Evolutionary conservation across 2,113 vertebrate genomes (phyloP), one percentile per base, ranked within the genome.

Genomic region (Apaloderma vittatum): DNA sequence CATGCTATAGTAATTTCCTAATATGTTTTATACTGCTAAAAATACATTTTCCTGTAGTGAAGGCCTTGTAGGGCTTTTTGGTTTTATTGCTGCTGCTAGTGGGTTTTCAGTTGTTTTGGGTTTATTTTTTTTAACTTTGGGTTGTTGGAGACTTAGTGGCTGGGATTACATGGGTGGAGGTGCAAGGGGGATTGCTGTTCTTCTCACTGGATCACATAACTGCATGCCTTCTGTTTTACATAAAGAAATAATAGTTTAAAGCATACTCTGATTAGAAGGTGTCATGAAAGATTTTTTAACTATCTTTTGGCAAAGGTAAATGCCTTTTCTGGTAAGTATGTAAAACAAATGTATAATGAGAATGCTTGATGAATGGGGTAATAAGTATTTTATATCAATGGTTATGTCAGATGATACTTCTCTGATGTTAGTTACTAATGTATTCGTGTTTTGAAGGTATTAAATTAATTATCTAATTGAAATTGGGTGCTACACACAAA

Each of bases 291-390:
- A 72, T 67, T 45, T 89, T 78, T 46, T 77, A 55, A n/a, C 57
- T 81, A 34, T 83, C 74, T 91, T 91, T 80, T 84, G 63, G 32
- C 55, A 94, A 90, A 89, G 72, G 51, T 83, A 83, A 90, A 90
- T 95, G 34, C 66, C 34, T 84, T 72, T 95, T 76, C 65, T 96
- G 92, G 93, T 96, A 87, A 94, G 95, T 97, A 95, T 94, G 6
- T 76, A 34, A 86, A 80, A 65, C 75, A 67, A 85, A 81, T 84
- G 11, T 12, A 13, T 86, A 82, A 85, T 71, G 29, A 72, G 22
- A 88, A 66, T 77, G 34, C 26, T 81, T 90, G 88, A 88, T 67
- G 8, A 66, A 29, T 54, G 90, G 68, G 48, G 6, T 67, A 51
- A 80, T 57, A 83, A 70, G 16, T 76, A 71, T 86, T 96, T 88